phyloP scores from a whole-genome alignment of 2,797 vertebrate species.

The Pangasius sanitwongsei region DNA sequence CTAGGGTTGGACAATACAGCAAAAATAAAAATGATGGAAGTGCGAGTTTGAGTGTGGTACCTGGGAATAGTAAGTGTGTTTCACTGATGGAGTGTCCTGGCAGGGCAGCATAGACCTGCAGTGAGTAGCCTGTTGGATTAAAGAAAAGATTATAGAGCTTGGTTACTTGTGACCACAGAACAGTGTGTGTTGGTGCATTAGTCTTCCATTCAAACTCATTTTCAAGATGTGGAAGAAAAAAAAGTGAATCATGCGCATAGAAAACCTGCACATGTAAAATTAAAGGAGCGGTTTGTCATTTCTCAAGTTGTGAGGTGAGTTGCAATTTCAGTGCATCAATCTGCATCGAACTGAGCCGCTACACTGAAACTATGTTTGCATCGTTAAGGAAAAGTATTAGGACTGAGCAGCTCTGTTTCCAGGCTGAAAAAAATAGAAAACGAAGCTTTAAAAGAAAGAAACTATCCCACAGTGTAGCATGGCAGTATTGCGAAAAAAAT shows the following conservation, averaged over 20 bases:
- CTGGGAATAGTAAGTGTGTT: constrained; percentile 92
- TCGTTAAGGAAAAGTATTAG: not conserved
- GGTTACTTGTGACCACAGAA: not conserved
- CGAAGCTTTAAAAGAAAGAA: not conserved
- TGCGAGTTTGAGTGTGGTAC: constrained; percentile 65
- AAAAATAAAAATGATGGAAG: not conserved
- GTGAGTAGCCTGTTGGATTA: constrained; percentile 82
- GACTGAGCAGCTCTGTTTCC: not conserved
- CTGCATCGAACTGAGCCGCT: not conserved
- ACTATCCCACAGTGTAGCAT: not conserved
- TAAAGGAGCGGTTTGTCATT: not conserved
- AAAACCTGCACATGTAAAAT: not conserved
- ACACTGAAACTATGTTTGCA: not conserved
- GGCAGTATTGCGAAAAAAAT: not conserved
- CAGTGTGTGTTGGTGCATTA: not conserved
- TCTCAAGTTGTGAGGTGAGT: not conserved
- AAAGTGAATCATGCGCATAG: not conserved
- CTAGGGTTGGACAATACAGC: not conserved
- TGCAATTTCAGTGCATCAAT: not conserved
- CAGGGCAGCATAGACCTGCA: constrained; percentile 93
- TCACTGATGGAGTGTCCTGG: constrained; percentile 93
- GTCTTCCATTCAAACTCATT: not conserved
- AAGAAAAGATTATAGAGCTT: not conserved
- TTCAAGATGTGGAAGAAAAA: not conserved
- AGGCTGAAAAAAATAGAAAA: not conserved